Percentiles rank a stretch among this genome's conserved stretches.
Conservation (phyloP, 2,888 invertebrate species). For the Brachyopa scutellaris region DNA sequence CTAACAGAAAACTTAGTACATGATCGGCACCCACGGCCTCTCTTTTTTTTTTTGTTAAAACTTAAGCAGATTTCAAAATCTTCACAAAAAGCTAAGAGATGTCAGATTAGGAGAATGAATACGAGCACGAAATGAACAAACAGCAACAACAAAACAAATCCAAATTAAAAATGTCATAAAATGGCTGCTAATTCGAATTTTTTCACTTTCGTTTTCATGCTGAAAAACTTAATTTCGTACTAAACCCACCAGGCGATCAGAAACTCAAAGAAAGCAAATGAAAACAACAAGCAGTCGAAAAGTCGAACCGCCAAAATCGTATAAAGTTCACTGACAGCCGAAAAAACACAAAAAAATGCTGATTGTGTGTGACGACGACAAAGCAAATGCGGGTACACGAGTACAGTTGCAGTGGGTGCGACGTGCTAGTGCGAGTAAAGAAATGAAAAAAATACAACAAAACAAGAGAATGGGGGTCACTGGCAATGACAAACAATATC, state of each 20-base stretch:
- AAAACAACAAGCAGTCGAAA: background rate
- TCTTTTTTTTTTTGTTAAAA: constrained; percentile 3
- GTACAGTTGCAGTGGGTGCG: background rate
- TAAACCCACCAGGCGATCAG: constrained; percentile 62
- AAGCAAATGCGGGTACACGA: background rate
- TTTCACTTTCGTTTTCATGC: constrained; percentile 62
- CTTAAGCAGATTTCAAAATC: background rate
- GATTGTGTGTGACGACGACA: background rate
- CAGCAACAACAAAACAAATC: background rate
- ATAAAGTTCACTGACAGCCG: constrained; percentile 31
- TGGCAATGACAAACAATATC: too few relatives aligned
- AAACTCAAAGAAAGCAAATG: background rate
- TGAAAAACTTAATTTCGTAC: constrained; percentile 72
- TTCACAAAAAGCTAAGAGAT: background rate
- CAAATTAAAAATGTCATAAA: constrained; percentile 14
- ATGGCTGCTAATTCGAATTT: constrained; percentile 45
- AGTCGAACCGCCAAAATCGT: constrained; percentile 1
- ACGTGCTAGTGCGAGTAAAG: background rate
- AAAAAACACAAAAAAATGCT: constrained; percentile 6
- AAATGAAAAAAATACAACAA: too few relatives aligned
- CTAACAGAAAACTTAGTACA: constrained; percentile 30
- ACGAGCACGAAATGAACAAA: too few relatives aligned
- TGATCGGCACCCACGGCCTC: background rate
- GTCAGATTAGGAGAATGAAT: too few relatives aligned
- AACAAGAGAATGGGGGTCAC: too few relatives aligned